Evolutionary conservation across 2,888 invertebrate genomes (phyloP), one percentile per base, ranked within the genome.

Genomic region (Cataglyphis albicans): DNA sequence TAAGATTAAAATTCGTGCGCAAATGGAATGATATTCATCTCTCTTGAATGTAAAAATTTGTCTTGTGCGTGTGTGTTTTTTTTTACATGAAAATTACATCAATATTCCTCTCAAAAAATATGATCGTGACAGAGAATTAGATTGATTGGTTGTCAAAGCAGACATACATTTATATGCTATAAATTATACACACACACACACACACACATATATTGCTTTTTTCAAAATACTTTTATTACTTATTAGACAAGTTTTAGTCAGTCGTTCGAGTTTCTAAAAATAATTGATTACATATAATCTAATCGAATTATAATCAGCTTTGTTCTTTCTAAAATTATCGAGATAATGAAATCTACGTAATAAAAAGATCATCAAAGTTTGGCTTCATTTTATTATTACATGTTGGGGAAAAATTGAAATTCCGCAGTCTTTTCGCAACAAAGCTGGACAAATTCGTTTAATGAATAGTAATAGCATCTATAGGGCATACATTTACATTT

Each of bases 11-110:
- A 73, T n/a, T 59, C 6, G 15, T 12, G 10, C 55, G 52, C 21
- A 29, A 15, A 29, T 12, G 21, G 29, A 44, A 35, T 21, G 35
- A 52, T 65, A 21, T 21, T n/a, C 10, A 18, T 15, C 2, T 32
- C 15, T 35, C 18, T 75, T 64, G 35, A 18, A 35, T 15, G 25
- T 25, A 48, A 48, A 64, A 64, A 48, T 18, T 18, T 48, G n/a
- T 48, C n/a, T 63, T 29, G 29, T 29, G 29, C 3, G 29, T 29
- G 2, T 21, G 21, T 21, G 21, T 21, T 18, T 5, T 32, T 32
- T 61, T 61, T 7, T 32, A 32, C n/a, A 18, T 44, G 4, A 21
- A 74, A 74, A 61, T 12, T 74, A 41, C 32, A 35, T 75, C 21
- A 59, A 41, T 73, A 32, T 25, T 61, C 7, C 41, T 12, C 6